Base-by-base conservation (phyloP, 1,140 invertebrate species). In the Rhyzopertha dominica region DNA sequence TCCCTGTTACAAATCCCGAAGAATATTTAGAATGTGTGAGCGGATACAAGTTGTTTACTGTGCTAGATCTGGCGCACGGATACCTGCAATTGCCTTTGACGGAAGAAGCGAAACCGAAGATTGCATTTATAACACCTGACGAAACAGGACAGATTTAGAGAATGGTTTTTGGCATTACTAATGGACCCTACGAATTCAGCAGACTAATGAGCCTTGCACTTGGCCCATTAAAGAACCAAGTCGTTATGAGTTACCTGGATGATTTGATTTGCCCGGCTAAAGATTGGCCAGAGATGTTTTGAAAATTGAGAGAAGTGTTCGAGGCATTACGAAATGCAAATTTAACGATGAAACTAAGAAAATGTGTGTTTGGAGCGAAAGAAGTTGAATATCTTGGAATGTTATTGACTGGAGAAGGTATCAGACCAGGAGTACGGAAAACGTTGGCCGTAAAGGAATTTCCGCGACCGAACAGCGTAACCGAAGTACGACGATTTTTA, bases 81-180 rank as follows among this genome's bases (percentile, higher is more conserved):
- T 63, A 23, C n/a, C n/a, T n/a, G n/a, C n/a, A n/a, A n/a, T n/a
- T n/a, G n/a, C n/a, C n/a, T n/a, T n/a, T n/a, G n/a, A n/a, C n/a
- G n/a, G n/a, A n/a, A n/a, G n/a, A n/a, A n/a, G n/a, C n/a, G n/a
- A n/a, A n/a, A n/a, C n/a, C n/a, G n/a, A n/a, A n/a, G n/a, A 69
- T 65, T 4, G 66, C 59, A 0, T 70, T 70, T 35, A 59, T 69
- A 4, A 71, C 66, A 0, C 62, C 58, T 0, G 63, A 64, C 35
- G 57, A 41, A 1, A 63, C 62, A 20, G 75, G 69, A 31, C 68
- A 74, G 47, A 73, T 64, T 38, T 29, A 51, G 0, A 43, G 55
- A 36, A 51, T 70, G 43, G 65, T 67, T 10, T 74, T 72, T 53
- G 66, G 66, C 0, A 30, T 69, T 0, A 56, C 49, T 3, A 65